Percentiles rank a stretch among this genome's conserved stretches.
Conservation (phyloP, 2,113 vertebrate genomes). For the Dicaeum eximium region DNA sequence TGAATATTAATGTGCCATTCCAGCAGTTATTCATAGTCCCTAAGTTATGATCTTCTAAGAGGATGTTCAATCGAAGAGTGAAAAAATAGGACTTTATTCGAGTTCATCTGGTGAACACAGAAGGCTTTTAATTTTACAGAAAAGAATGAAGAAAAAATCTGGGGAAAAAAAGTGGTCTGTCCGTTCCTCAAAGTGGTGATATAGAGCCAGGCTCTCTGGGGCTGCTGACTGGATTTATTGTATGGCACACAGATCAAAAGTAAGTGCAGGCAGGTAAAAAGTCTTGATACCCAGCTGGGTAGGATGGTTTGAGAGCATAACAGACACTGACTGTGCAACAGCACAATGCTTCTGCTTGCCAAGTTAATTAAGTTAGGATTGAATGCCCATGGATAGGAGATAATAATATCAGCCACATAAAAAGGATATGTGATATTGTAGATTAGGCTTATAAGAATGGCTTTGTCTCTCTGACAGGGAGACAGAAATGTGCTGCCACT, state of each 20-base stretch:
- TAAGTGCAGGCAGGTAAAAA: slow-evolving; percentile 23
- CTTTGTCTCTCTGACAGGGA: slow-evolving; percentile 35
- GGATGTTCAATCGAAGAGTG: not conserved
- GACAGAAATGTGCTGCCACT: slow-evolving; percentile 13
- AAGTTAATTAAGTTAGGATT: slow-evolving; percentile 68
- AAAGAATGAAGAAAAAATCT: not conserved
- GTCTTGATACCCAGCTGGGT: slow-evolving; percentile 42
- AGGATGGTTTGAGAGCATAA: slow-evolving; percentile 22
- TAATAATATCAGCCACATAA: slow-evolving; percentile 46
- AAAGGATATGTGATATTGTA: slow-evolving; percentile 28
- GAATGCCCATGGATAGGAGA: slow-evolving; percentile 29
- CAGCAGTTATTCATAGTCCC: not conserved
- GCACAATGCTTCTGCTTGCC: slow-evolving; percentile 38
- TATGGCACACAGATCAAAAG: slow-evolving; percentile 54
- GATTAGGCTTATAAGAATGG: slow-evolving; percentile 9
- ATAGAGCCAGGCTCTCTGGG: not conserved
- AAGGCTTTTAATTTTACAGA: not conserved
- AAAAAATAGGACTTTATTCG: not conserved
- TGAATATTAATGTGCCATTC: not conserved
- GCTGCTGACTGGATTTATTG: slow-evolving; percentile 19
- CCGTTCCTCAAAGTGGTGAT: not conserved
- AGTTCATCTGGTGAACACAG: not conserved
- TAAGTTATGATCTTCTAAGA: not conserved
- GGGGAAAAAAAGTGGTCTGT: not conserved
- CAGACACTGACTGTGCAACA: not conserved